phyloP scores from a whole-genome alignment of 2,113 vertebrate species.

The Malurus elegans region DNA sequence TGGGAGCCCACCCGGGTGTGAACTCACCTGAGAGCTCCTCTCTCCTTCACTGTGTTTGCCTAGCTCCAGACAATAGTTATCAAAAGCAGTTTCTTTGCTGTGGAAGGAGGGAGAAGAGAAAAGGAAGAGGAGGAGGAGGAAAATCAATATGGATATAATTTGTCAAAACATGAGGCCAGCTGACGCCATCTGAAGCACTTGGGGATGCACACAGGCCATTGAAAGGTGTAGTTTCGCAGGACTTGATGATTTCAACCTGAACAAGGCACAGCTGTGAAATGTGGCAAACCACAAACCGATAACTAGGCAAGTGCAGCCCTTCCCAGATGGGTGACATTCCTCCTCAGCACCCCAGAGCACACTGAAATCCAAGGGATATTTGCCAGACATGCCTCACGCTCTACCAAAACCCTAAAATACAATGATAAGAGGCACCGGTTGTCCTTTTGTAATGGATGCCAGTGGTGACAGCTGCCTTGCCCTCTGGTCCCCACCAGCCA shows the following conservation, averaged over 20 bases:
- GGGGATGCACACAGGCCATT: neutral
- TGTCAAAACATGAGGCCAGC: neutral
- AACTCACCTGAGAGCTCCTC: neutral
- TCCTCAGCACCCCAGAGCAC: neutral
- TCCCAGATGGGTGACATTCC: neutral
- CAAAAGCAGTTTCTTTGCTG: neutral
- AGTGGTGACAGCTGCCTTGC: neutral
- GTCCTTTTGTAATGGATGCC: neutral
- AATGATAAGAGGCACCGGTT: rapidly evolving
- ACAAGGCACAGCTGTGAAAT: neutral
- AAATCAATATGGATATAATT: neutral
- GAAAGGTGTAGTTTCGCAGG: neutral
- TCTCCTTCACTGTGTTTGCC: neutral
- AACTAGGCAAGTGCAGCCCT: rapidly evolving
- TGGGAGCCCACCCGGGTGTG: neutral
- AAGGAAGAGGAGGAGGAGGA: neutral
- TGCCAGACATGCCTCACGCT: neutral
- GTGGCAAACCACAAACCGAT: neutral
- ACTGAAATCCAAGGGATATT: neutral
- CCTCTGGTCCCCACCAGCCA: neutral
- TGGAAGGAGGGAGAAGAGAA: neutral
- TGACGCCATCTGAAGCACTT: neutral
- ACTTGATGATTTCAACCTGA: neutral
- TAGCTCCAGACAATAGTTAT: neutral
- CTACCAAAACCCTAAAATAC: neutral